Evolutionary conservation across 2,888 invertebrate genomes (phyloP).

Genomic region (Melanostoma scalare): DNA sequence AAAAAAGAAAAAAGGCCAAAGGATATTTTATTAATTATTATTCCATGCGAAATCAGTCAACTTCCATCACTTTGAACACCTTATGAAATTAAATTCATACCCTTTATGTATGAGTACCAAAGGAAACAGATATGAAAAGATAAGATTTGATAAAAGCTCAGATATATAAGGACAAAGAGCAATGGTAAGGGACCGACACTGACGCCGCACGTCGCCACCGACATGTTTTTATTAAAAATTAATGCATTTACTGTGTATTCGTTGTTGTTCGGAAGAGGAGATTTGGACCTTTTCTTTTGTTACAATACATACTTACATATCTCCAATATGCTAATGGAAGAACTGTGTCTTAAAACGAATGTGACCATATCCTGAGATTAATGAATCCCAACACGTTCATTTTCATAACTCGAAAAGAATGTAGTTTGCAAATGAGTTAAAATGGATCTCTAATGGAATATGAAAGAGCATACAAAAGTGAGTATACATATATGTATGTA

Average conservation of each 20-base stretch:
- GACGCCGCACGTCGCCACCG: background rate
- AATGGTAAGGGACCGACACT: constrained; percentile 10
- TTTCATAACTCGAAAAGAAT: constrained; percentile 27
- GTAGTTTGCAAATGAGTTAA: constrained; percentile 26
- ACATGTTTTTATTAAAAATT: constrained; percentile 34
- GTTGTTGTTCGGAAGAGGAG: constrained; percentile 14
- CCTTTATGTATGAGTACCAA: background rate
- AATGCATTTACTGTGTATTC: constrained; percentile 54
- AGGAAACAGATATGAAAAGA: background rate
- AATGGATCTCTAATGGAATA: constrained; percentile 4
- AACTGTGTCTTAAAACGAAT: constrained; percentile 48
- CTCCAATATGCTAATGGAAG: constrained; percentile 47
- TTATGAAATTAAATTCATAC: no score
- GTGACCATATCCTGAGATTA: constrained; percentile 36
- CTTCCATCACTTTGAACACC: no score
- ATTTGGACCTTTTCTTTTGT: constrained; percentile 26
- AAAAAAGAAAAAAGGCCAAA: no score
- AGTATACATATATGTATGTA: no score
- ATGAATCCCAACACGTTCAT: constrained; percentile 32
- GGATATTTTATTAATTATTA: no score
- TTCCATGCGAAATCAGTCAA: no score
- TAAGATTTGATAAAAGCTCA: constrained; percentile 19
- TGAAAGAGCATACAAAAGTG: no score
- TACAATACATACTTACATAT: constrained; percentile 10
- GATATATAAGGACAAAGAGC: background rate